A percentile compares a stretch with the other conserved stretches of the same genome.
These are phyloP conservation scores for Lutraria rhynchaena DNA, from an alignment of 1,140 invertebrate species.

Conservation along the genomic window DNA sequence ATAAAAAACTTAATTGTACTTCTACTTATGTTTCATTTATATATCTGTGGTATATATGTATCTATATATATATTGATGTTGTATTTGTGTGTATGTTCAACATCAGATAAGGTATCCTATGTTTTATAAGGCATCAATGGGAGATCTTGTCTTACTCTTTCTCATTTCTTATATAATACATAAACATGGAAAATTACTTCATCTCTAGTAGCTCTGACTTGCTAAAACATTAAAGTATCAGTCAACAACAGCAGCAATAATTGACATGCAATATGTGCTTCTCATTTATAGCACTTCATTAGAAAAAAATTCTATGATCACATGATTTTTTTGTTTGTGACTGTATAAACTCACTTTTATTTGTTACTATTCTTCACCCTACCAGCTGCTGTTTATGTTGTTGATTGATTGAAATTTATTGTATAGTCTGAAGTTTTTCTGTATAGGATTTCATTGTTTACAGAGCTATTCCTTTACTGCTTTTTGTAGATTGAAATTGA, in stretches of 20 bases:
- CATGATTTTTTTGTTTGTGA: too few species aligned
- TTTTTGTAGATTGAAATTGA: neutral
- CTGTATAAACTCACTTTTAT: too few species aligned
- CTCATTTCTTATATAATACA: neutral
- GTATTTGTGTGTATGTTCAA: constrained; percentile 27
- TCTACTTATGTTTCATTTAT: too few species aligned
- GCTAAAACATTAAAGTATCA: constrained; percentile 1
- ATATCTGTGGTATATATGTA: too few species aligned
- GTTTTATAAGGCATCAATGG: constrained; percentile 52
- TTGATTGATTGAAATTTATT: constrained; percentile 26
- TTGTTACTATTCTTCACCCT: too few species aligned
- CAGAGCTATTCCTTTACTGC: constrained; percentile 37
- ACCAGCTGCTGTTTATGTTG: neutral
- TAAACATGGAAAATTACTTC: constrained; percentile 18
- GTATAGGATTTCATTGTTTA: constrained; percentile 2
- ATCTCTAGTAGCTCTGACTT: constrained; percentile 32
- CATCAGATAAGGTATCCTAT: constrained; percentile 51
- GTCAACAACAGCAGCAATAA: neutral
- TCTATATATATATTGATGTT: neutral
- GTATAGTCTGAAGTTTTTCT: neutral
- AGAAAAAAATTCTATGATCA: too few species aligned
- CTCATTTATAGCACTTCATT: too few species aligned
- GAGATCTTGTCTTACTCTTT: constrained; percentile 43
- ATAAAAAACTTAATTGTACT: too few species aligned
- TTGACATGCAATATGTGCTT: too few species aligned